Evolutionary conservation across 2,797 vertebrate species (phyloP).

Genomic region (Leucoraja ocellata): DNA sequence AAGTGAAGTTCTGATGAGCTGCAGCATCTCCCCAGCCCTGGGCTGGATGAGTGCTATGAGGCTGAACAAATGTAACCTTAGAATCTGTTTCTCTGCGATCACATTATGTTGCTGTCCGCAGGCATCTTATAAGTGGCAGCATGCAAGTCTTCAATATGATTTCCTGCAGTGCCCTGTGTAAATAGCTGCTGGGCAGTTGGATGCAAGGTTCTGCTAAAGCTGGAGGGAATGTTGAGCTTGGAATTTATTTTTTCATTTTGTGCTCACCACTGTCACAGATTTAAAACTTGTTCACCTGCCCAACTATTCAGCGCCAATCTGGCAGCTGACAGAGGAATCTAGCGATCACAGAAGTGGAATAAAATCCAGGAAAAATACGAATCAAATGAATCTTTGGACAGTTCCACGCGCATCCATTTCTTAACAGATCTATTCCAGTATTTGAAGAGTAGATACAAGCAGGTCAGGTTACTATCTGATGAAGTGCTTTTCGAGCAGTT

Average conservation of each 20-base stretch:
- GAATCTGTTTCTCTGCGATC: not conserved
- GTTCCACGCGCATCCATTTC: not conserved
- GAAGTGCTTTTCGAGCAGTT: constrained; percentile 8
- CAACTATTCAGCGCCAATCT: not conserved
- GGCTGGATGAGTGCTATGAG: not conserved
- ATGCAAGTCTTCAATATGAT: not conserved
- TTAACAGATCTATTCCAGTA: not conserved
- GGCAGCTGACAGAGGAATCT: not conserved
- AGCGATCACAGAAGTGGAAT: not conserved
- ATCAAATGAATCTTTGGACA: constrained; percentile 18
- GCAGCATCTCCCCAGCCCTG: not conserved
- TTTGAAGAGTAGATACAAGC: constrained; percentile 1
- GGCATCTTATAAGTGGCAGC: not conserved
- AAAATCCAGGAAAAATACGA: not conserved
- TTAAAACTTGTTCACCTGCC: not conserved
- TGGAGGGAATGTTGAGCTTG: not conserved
- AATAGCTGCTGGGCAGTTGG: not conserved
- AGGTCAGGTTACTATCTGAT: constrained; percentile 24
- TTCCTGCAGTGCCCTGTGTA: not conserved
- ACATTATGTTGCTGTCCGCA: not conserved
- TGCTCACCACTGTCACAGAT: not conserved
- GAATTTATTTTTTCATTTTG: not conserved
- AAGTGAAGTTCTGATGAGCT: not conserved
- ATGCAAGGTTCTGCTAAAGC: not conserved
- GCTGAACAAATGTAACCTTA: not conserved